A percentile compares a stretch with the other conserved stretches of the same genome.
These are phyloP conservation scores for Sebastes variabilis DNA, from an alignment of 2,797 vertebrate species.

Conservation along the genomic window DNA sequence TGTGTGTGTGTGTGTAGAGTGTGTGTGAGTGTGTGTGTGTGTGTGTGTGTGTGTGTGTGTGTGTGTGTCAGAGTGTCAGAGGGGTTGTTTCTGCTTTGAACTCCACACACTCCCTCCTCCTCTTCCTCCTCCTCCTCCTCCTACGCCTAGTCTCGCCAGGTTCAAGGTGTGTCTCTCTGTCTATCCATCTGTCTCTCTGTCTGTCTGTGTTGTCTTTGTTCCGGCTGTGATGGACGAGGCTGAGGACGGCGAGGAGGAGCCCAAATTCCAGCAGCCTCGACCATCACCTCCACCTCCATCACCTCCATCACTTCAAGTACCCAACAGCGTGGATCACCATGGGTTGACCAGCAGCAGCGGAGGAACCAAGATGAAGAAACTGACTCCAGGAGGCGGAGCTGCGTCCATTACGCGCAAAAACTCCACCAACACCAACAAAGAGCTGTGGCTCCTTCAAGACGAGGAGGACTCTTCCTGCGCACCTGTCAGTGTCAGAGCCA, in stretches of 20 bases:
- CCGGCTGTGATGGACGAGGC: slow-evolving; percentile 71
- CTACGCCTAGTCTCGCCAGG: slow-evolving; percentile 56
- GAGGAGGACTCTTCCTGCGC: slow-evolving; percentile 48
- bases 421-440: slow-evolving; percentile 77
- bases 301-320: slow-evolving; percentile 11
- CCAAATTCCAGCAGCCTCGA: slow-evolving; percentile 73
- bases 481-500: slow-evolving; percentile 38
- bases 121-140: neutral
- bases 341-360: slow-evolving; percentile 52
- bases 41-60: slow-evolving; percentile 21
- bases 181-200: slow-evolving; percentile 4
- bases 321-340: slow-evolving; percentile 30
- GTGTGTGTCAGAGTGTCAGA: slow-evolving; percentile 55
- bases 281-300: neutral
- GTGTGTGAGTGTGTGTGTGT: slow-evolving; percentile 49
- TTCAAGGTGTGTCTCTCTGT: slow-evolving; percentile 38
- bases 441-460: slow-evolving; percentile 68
- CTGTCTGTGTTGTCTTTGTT: neutral
- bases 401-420: slow-evolving; percentile 73
- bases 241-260: slow-evolving; percentile 79
- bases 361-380: slow-evolving; percentile 73
- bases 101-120: slow-evolving; percentile 10
- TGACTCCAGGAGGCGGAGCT: slow-evolving; percentile 80
- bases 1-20: slow-evolving; percentile 42
- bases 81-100: slow-evolving; percentile 57